Conservation (phyloP, 2,888 invertebrate genomes). For the Torymus auratus region DNA sequence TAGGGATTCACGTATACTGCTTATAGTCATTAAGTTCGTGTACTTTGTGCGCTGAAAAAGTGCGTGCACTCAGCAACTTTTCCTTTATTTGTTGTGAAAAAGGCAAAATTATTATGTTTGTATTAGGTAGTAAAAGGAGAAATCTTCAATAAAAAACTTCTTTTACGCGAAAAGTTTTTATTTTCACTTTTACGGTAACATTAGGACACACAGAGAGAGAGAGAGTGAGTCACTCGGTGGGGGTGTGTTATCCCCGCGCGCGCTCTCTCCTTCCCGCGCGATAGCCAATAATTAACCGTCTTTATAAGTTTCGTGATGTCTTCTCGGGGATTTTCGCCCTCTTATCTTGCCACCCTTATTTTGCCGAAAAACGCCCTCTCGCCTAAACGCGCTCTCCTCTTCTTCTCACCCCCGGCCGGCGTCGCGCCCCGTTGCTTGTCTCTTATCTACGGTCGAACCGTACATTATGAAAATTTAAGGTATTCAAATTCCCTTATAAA, state of each 20-base stretch:
- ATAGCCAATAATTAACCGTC: slow-evolving; percentile 32
- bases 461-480: slow-evolving; percentile 20
- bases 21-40: no score
- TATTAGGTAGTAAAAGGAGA: no score
- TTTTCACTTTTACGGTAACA: not conserved
- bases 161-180: not conserved
- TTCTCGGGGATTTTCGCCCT: not conserved
- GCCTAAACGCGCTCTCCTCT: not conserved
- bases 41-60: no score
- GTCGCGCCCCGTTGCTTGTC: not conserved
- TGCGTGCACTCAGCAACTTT: no score
- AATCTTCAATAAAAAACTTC: no score
- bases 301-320: slow-evolving; percentile 19
- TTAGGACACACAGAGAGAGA: not conserved
- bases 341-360: slow-evolving; percentile 21
- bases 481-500: slow-evolving; percentile 20
- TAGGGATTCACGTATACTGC: no score
- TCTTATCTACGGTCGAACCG: not conserved
- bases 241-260: no score
- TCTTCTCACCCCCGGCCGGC: not conserved
- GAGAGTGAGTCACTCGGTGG: no score
- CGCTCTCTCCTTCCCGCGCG: not conserved
- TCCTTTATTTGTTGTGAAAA: no score
- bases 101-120: no score
- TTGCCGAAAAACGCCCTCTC: not conserved